phyloP scores from a whole-genome alignment of 2,888 invertebrate species.

The Erebia aethiops region DNA sequence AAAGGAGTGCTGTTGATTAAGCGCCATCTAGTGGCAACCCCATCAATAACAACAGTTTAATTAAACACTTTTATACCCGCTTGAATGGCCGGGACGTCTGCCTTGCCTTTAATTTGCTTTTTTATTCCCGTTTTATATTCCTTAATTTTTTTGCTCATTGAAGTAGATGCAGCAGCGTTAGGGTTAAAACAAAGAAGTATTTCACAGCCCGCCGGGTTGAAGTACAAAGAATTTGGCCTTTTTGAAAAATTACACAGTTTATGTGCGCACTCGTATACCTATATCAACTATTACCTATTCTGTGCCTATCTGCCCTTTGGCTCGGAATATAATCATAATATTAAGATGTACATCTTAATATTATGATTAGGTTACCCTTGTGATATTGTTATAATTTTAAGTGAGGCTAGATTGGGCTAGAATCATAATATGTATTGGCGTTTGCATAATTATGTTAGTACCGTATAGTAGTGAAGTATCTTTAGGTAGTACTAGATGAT shows the following conservation, averaged over 20 bases:
- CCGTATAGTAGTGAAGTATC: too few species aligned
- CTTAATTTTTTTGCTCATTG: slow-evolving; percentile 62
- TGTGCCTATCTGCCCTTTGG: background rate
- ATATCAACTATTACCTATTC: too few species aligned
- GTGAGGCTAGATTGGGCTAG: too few species aligned
- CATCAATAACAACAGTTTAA: slow-evolving; percentile 82
- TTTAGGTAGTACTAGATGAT: too few species aligned
- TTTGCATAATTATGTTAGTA: too few species aligned
- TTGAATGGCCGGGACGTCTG: slow-evolving; percentile 67
- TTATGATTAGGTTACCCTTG: too few species aligned
- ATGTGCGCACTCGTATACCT: too few species aligned
- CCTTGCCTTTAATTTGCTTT: slow-evolving; percentile 69
- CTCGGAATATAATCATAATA: too few species aligned
- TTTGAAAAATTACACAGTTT: slow-evolving; percentile 7
- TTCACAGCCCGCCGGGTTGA: background rate
- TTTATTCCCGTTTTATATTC: slow-evolving; percentile 57
- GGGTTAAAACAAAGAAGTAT: slow-evolving; percentile 53
- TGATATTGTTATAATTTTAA: too few species aligned
- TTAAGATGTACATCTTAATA: too few species aligned
- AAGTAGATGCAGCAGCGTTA: slow-evolving; percentile 55
- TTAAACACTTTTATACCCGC: slow-evolving; percentile 80
- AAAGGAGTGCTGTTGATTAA: slow-evolving; percentile 76
- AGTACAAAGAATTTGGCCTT: slow-evolving; percentile 11
- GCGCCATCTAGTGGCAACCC: slow-evolving; percentile 78
- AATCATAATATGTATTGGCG: too few species aligned